Evolutionary conservation across 1,140 invertebrate genomes (phyloP).

Genomic region (Forficula auricularia): DNA sequence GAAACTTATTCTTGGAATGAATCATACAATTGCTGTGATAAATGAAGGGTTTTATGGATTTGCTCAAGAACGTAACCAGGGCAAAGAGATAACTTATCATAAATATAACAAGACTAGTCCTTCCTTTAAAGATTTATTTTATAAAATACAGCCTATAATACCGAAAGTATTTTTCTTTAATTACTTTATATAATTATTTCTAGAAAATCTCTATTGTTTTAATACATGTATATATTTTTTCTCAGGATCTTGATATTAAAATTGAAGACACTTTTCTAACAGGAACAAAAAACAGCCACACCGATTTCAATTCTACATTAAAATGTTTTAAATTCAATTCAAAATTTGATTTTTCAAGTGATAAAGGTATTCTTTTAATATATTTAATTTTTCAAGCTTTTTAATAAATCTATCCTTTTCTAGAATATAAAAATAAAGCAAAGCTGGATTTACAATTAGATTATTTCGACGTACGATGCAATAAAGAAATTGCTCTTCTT

Average conservation of each 20-base stretch:
- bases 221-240: constrained; percentile 16
- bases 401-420: constrained; percentile 1
- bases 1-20: constrained; percentile 55
- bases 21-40: constrained; percentile 43
- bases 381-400: not conserved
- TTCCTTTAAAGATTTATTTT: constrained; percentile 22
- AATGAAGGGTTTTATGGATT: constrained; percentile 46
- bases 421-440: not conserved
- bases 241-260: constrained; percentile 46
- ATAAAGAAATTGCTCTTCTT: constrained; percentile 40
- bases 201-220: constrained; percentile 7
- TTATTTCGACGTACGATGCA: constrained; percentile 39
- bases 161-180: constrained; percentile 39
- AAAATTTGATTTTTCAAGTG: constrained; percentile 21
- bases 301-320: constrained; percentile 28
- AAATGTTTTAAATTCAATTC: constrained; percentile 31
- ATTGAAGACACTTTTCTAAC: constrained; percentile 48
- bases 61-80: constrained; percentile 24
- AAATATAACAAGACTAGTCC: too few species aligned
- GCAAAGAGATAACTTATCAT: constrained; percentile 3
- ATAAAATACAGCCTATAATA: constrained; percentile 46
- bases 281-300: constrained; percentile 38
- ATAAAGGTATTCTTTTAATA: not conserved
- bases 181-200: constrained; percentile 5
- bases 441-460: constrained; percentile 25